phyloP scores from a whole-genome alignment of 2,797 vertebrate genomes.

The Spatula clypeata region DNA sequence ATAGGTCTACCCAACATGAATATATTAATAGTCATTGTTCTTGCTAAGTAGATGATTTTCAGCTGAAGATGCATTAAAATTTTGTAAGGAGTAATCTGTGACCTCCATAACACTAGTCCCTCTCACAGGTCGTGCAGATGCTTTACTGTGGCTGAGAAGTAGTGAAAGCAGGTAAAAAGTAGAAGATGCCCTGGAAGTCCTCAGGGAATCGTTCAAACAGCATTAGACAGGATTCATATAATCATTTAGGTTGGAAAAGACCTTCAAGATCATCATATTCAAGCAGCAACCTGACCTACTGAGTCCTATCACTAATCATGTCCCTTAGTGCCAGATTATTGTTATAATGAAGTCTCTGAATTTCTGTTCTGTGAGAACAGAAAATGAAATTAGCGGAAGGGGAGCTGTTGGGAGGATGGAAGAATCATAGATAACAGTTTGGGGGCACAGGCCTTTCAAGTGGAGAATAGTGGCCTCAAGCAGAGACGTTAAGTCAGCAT shows the following conservation, averaged over 20 bases:
- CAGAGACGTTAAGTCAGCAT: background rate
- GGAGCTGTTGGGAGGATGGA: background rate
- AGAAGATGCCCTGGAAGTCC: background rate
- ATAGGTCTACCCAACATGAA: background rate
- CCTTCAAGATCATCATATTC: background rate
- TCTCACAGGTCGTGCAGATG: background rate
- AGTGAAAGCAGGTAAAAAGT: background rate
- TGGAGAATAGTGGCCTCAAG: background rate
- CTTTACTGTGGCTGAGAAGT: background rate
- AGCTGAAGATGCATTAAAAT: background rate
- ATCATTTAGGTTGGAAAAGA: background rate
- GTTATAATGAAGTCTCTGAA: background rate
- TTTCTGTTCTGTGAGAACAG: background rate
- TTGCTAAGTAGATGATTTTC: background rate
- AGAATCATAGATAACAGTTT: background rate
- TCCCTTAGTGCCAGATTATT: too few species aligned
- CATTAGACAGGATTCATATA: background rate
- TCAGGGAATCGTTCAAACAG: background rate
- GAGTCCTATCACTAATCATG: background rate
- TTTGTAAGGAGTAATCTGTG: background rate
- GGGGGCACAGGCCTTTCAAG: background rate
- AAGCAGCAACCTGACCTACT: background rate
- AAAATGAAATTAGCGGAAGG: background rate
- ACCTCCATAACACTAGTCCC: background rate
- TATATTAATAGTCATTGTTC: background rate